A percentile compares a stretch with the other conserved stretches of the same genome.
These are phyloP conservation scores for Zaprionus tsacasi DNA, from an alignment of 1,140 invertebrate species.

Conservation along the genomic window DNA sequence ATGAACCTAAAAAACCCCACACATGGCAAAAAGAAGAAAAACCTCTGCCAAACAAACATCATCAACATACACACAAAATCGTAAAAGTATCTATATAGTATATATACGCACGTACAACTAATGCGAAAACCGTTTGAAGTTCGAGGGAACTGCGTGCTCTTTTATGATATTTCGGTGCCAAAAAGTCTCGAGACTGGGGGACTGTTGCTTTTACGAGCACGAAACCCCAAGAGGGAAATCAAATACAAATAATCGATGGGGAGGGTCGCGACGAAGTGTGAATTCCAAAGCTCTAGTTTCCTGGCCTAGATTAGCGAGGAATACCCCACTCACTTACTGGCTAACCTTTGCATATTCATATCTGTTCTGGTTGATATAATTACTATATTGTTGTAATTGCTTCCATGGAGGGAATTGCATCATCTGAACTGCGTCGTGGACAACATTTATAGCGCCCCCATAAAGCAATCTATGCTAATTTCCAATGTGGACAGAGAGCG, in stretches of 20 bases:
- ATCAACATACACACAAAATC: background rate
- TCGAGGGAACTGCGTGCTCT: conserved; percentile 34
- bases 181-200: background rate
- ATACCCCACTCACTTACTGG: background rate
- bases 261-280: background rate
- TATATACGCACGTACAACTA: background rate
- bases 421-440: conserved; percentile 43
- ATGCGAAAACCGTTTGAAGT: conserved; percentile 13
- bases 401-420: conserved; percentile 46
- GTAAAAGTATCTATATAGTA: background rate
- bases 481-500: conserved; percentile 24
- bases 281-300: background rate
- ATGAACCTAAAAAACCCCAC: too few relatives aligned
- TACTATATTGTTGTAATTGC: background rate
- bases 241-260: background rate
- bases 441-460: conserved; percentile 35
- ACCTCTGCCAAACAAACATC: too few relatives aligned
- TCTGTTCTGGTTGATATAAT: background rate
- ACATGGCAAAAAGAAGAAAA: too few relatives aligned
- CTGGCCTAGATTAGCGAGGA: background rate
- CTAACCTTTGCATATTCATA: background rate
- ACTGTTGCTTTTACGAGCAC: conserved; percentile 1
- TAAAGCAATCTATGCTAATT: conserved; percentile 71
- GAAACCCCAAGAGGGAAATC: background rate
- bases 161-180: conserved; percentile 19